A percentile compares a stretch with the other conserved stretches of the same genome.
Conservation (phyloP, 1,140 invertebrate genomes). For the Caenorhabditis latens region DNA sequence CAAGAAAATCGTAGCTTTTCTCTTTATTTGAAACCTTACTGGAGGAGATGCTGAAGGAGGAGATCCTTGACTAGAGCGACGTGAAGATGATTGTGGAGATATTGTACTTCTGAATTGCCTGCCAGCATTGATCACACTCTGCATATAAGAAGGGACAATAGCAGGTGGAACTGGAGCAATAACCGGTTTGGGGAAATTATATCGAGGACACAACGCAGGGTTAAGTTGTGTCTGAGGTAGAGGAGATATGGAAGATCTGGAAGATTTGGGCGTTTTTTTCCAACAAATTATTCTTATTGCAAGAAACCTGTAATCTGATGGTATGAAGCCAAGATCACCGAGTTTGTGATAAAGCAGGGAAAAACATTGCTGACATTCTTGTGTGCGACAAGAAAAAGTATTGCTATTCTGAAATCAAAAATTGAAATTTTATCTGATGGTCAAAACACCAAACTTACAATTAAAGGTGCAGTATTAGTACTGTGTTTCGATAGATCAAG, state of each 20-base stretch:
- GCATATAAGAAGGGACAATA: background rate
- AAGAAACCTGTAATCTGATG: background rate
- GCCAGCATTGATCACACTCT: slow-evolving; percentile 19
- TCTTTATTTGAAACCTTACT: background rate
- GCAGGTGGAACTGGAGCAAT: slow-evolving; percentile 4
- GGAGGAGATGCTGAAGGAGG: slow-evolving; percentile 17
- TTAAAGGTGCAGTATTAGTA: background rate
- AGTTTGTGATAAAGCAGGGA: slow-evolving; percentile 27
- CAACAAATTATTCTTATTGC: background rate
- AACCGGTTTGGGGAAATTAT: background rate
- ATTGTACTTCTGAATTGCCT: slow-evolving; percentile 5
- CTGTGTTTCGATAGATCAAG: slow-evolving; percentile 36
- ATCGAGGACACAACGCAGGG: slow-evolving; percentile 21
- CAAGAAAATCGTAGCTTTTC: too few species aligned
- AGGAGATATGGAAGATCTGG: slow-evolving; percentile 37
- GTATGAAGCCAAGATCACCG: slow-evolving; percentile 35
- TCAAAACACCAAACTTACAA: slow-evolving; percentile 4
- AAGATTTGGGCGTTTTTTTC: background rate
- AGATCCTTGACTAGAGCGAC: slow-evolving; percentile 38
- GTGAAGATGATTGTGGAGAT: background rate
- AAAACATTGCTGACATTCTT: slow-evolving; percentile 47
- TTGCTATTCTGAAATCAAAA: slow-evolving; percentile 17
- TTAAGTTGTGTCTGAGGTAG: slow-evolving; percentile 10
- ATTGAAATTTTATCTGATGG: background rate
- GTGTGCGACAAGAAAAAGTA: slow-evolving; percentile 3